Percentiles rank a stretch among this genome's conserved stretches.
phyloP scores from a whole-genome alignment of 2,797 vertebrate genomes.

The Periparus ater region DNA sequence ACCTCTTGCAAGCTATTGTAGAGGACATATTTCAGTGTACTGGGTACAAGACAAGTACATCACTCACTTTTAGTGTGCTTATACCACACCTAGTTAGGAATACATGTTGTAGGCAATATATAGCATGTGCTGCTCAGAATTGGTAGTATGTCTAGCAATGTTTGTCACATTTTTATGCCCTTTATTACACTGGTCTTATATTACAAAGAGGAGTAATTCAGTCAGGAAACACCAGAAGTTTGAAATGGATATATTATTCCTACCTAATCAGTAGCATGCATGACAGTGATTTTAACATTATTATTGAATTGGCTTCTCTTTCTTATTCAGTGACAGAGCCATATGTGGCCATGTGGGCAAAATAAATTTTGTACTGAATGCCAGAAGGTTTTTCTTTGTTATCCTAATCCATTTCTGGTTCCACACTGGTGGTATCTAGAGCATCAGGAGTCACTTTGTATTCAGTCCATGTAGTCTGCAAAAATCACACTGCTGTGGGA shows the following conservation, averaged over 20 bases:
- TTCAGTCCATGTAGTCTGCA: not conserved
- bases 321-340: not conserved
- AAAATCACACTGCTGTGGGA: not conserved
- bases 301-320: not conserved
- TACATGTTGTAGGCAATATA: rapidly evolving
- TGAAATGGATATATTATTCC: not conserved
- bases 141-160: not conserved
- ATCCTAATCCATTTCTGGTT: not conserved
- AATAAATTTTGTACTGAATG: not conserved
- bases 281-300: not conserved
- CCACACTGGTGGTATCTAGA: not conserved
- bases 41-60: not conserved
- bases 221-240: not conserved
- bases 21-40: not conserved
- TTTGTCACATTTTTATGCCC: not conserved
- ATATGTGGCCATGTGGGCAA: not conserved
- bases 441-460: not conserved
- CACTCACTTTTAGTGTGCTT: not conserved
- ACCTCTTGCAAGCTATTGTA: not conserved
- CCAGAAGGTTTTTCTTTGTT: not conserved
- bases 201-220: not conserved
- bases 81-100: rapidly evolving
- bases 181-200: not conserved
- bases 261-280: not conserved
- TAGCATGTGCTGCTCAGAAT: not conserved